These are phyloP conservation scores for Trachops cirrhosus DNA, from an alignment of 2,797 vertebrate species.

Conservation along the genomic window DNA sequence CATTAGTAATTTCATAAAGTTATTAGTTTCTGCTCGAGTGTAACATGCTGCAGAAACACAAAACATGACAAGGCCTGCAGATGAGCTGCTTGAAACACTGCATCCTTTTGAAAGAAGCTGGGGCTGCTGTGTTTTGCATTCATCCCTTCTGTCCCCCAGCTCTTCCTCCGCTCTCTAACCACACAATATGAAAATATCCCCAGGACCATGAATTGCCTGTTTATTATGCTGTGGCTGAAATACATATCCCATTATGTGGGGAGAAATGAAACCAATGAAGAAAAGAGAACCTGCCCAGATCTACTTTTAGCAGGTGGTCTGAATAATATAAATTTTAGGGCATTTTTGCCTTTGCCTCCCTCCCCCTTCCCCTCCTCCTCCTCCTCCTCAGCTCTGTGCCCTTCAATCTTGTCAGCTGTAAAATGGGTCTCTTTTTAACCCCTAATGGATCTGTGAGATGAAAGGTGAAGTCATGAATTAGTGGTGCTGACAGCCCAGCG, in stretches of 20 bases:
- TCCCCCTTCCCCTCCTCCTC: slow-evolving; percentile 35
- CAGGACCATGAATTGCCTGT: slow-evolving; percentile 43
- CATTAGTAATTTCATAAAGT: slow-evolving; percentile 65
- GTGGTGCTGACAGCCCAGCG: slow-evolving; percentile 84
- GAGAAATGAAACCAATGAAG: slow-evolving; percentile 2
- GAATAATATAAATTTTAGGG: slow-evolving; percentile 64
- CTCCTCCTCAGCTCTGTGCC: slow-evolving; percentile 57
- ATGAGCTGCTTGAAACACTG: slow-evolving; percentile 25
- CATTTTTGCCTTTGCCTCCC: slow-evolving; percentile 37
- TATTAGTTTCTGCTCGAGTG: slow-evolving; percentile 50
- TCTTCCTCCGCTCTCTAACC: background rate
- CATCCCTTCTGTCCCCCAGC: background rate
- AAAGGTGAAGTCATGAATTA: slow-evolving; percentile 87
- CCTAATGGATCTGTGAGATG: slow-evolving; percentile 85
- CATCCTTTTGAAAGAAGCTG: background rate
- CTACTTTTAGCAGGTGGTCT: slow-evolving; percentile 78
- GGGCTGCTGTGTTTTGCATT: background rate
- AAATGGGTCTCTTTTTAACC: slow-evolving; percentile 86
- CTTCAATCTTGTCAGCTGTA: slow-evolving; percentile 86
- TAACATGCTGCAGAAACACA: slow-evolving; percentile 34
- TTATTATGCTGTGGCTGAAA: slow-evolving; percentile 49
- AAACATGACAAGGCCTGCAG: background rate
- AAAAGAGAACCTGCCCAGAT: background rate
- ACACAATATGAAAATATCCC: background rate
- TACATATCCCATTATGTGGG: background rate